phyloP scores from a whole-genome alignment of 1,140 invertebrate species.

The Drosophila trapezifrons region DNA sequence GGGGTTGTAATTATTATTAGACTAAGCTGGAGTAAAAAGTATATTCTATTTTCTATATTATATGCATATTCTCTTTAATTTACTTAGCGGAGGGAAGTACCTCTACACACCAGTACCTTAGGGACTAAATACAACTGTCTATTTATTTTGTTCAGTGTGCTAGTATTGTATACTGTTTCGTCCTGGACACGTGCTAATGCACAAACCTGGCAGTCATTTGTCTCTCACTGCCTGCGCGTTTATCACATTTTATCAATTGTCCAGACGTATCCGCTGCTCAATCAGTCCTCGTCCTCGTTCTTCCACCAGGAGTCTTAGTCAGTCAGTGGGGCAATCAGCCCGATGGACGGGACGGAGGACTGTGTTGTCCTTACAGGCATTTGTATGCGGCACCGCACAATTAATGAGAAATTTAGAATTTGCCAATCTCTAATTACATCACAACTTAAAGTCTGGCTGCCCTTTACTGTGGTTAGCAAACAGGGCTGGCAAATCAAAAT shows the following conservation, averaged over 20 bases:
- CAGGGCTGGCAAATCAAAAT: slow-evolving; percentile 8
- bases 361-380: slow-evolving; percentile 21
- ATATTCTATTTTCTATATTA: too few species aligned
- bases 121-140: too few species aligned
- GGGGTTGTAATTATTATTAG: neutral
- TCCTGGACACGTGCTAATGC: slow-evolving; percentile 61
- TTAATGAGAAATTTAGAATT: slow-evolving; percentile 83
- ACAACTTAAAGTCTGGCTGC: slow-evolving; percentile 26
- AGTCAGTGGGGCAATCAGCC: slow-evolving; percentile 16
- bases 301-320: neutral
- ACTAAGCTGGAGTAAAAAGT: too few species aligned
- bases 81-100: too few species aligned
- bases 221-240: slow-evolving; percentile 60
- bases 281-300: slow-evolving; percentile 54
- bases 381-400: slow-evolving; percentile 66
- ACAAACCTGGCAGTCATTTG: slow-evolving; percentile 76
- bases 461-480: slow-evolving; percentile 1
- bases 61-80: too few species aligned
- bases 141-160: slow-evolving; percentile 2
- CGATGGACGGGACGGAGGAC: slow-evolving; percentile 1
- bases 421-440: slow-evolving; percentile 83
- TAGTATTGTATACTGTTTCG: slow-evolving; percentile 2
- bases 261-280: slow-evolving; percentile 74
- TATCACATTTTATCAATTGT: slow-evolving; percentile 83
- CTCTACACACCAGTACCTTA: too few species aligned